Conservation (phyloP, 2,888 invertebrate species). For the Chrysodeixis includens region DNA sequence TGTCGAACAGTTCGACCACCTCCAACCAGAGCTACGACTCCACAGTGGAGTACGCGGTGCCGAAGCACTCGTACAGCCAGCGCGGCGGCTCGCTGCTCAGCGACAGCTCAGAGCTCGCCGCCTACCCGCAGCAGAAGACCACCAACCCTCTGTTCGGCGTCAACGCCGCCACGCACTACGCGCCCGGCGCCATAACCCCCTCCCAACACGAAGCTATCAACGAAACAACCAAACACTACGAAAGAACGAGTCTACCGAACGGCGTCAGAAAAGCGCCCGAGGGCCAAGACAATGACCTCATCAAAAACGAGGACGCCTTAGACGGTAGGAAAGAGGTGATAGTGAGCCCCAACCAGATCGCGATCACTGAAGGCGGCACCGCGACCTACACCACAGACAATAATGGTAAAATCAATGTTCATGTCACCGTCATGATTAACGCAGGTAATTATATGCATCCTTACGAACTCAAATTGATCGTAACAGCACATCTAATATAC, state of each 20-base stretch:
- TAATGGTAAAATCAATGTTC: conserved; percentile 96
- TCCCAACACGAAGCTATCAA: conserved; percentile 63
- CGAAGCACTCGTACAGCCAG: conserved; percentile 79
- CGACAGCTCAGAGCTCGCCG: conserved; percentile 69
- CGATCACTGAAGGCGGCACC: conserved; percentile 85
- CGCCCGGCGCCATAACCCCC: conserved; percentile 71
- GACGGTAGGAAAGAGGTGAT: conserved; percentile 89
- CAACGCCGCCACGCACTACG: conserved; percentile 86
- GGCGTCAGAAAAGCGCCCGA: conserved; percentile 93
- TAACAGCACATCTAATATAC: conserved; percentile 70
- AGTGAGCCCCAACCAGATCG: conserved; percentile 84
- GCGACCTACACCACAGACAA: conserved; percentile 92
- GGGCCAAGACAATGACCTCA: conserved; percentile 94
- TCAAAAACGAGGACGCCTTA: conserved; percentile 89
- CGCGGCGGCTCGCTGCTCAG: conserved; percentile 65
- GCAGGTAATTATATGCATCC: conserved; percentile 90
- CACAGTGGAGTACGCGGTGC: conserved; percentile 80
- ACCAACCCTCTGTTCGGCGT: conserved; percentile 86
- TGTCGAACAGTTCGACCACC: conserved; percentile 83
- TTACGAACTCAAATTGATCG: conserved; percentile 76
- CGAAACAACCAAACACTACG: conserved; percentile 75
- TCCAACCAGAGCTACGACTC: conserved; percentile 87
- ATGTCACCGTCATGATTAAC: conserved; percentile 96
- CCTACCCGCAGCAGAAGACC: conserved; percentile 75
- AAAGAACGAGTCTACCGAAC: conserved; percentile 78